Evolutionary conservation across 1,140 invertebrate species (phyloP).

Genomic region (Orius laevigatus): DNA sequence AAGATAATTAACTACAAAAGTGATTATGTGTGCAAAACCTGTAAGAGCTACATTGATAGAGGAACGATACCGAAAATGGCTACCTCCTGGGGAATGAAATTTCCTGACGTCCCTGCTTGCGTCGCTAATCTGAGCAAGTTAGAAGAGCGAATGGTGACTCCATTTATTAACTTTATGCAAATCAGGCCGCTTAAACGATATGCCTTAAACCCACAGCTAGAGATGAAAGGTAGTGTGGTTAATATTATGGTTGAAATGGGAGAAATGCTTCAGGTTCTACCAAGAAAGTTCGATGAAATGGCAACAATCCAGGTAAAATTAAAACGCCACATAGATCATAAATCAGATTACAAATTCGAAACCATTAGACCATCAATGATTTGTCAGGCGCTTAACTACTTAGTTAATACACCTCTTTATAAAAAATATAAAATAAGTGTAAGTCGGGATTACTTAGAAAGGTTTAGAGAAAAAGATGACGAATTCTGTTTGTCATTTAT

Average conservation of each 20-base stretch:
- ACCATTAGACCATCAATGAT: background rate
- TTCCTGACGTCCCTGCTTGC: background rate
- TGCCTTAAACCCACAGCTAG: background rate
- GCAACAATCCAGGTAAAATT: background rate
- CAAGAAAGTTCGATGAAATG: conserved; percentile 1
- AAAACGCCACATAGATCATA: background rate
- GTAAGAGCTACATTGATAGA: background rate
- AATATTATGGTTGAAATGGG: background rate
- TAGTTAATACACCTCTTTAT: background rate
- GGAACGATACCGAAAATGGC: background rate
- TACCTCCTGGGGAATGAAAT: background rate
- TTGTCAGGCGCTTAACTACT: background rate
- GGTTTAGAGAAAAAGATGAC: background rate
- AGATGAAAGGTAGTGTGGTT: background rate
- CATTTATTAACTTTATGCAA: background rate
- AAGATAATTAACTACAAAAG: too few species aligned
- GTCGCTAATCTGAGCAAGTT: background rate
- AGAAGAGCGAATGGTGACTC: background rate
- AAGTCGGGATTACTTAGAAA: background rate
- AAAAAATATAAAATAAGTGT: background rate
- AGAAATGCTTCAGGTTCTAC: background rate
- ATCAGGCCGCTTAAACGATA: background rate
- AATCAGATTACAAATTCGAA: background rate
- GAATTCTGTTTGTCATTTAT: background rate
- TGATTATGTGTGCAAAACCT: background rate